Percentiles rank a stretch among this genome's conserved stretches.
phyloP scores from a whole-genome alignment of 1,140 invertebrate genomes.

The Diorhabda sublineata region DNA sequence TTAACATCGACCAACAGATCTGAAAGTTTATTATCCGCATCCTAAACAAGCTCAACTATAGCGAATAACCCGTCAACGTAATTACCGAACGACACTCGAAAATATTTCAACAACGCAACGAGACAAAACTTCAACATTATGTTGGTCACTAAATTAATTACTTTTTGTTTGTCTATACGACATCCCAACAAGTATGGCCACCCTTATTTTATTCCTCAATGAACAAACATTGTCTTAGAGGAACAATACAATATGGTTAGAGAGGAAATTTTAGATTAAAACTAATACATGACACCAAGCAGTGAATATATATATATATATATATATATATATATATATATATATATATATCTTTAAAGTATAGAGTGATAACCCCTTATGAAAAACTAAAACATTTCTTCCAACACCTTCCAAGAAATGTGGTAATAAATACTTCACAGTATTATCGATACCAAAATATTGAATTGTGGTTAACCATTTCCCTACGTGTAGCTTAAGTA shows the following conservation, averaged over 20 bases:
- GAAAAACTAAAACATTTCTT: too few species aligned
- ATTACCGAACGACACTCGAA: neutral
- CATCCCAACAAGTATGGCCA: neutral
- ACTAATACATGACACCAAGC: neutral
- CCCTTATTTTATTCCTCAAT: neutral
- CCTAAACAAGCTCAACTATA: neutral
- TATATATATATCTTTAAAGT: too few species aligned
- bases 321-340: too few species aligned
- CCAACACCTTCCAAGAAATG: too few species aligned
- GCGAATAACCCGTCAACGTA: neutral
- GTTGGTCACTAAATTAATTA: constrained; percentile 2
- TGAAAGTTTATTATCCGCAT: neutral
- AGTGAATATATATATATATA: too few species aligned
- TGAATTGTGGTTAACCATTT: too few species aligned
- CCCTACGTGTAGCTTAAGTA: too few species aligned
- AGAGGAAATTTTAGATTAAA: neutral
- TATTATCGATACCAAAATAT: too few species aligned
- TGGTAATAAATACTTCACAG: too few species aligned
- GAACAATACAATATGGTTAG: neutral
- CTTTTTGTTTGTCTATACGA: constrained; percentile 1
- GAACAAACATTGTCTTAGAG: neutral
- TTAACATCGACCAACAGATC: neutral
- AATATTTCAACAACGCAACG: constrained; percentile 2
- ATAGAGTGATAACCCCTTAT: too few species aligned
- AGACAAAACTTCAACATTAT: constrained; percentile 2